phyloP scores from a whole-genome alignment of 2,113 vertebrate genomes.

The Campylomormyrus numenius region DNA sequence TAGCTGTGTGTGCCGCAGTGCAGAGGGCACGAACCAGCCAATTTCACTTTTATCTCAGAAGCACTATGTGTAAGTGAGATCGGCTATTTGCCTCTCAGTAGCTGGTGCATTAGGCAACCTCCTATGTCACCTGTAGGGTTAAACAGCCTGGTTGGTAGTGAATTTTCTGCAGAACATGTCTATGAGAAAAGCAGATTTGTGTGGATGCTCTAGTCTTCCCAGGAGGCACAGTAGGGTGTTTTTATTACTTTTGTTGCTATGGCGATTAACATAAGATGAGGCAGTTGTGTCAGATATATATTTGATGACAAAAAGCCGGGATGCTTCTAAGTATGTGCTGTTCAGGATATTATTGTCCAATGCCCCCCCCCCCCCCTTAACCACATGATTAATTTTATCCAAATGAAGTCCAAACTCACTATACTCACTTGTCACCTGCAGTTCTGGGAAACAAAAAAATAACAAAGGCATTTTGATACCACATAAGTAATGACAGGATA shows the following conservation, averaged over 20 bases:
- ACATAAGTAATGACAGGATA: not conserved
- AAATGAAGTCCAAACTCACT: not conserved
- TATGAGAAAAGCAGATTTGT: not conserved
- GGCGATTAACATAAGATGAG: not conserved
- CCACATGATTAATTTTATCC: not conserved
- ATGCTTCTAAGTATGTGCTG: not conserved
- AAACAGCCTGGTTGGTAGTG: not conserved
- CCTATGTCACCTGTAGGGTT: not conserved
- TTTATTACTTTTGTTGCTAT: not conserved
- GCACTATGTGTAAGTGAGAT: not conserved
- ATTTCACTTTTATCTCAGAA: not conserved
- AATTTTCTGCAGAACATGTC: not conserved
- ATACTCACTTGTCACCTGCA: not conserved
- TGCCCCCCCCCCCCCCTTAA: not conserved
- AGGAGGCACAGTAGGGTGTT: not conserved
- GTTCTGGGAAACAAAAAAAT: not conserved
- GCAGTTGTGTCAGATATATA: not conserved
- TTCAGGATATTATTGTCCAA: not conserved
- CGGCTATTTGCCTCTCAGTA: not conserved
- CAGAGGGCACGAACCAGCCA: not conserved
- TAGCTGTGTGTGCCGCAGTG: not conserved
- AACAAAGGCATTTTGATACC: not conserved
- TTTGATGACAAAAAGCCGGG: not conserved
- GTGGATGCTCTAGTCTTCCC: not conserved
- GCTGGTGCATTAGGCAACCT: not conserved